These are phyloP conservation scores for Cryptocephalus primarius DNA, from an alignment of 2,888 invertebrate species.

Conservation along the genomic window DNA sequence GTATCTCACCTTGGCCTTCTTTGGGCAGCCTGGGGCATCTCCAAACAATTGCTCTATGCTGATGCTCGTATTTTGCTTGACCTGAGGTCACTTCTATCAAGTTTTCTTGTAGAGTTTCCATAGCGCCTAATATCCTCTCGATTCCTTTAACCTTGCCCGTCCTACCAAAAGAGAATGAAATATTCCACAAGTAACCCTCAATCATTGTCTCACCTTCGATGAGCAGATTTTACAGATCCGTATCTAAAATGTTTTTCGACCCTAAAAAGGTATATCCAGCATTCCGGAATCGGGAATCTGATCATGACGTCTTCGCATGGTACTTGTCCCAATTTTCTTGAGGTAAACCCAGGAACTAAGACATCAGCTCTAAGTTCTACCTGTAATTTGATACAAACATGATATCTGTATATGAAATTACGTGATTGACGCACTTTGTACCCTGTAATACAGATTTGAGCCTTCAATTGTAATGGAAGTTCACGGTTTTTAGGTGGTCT, in stretches of 20 bases:
- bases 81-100: constrained; percentile 94
- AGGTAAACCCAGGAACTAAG: constrained; percentile 93
- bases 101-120: constrained; percentile 82
- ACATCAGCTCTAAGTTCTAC: constrained; percentile 93
- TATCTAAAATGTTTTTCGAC: constrained; percentile 97
- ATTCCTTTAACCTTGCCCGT: constrained; percentile 90
- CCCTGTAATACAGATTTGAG: constrained; percentile 78
- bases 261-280: constrained; percentile 98
- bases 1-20: constrained; percentile 84
- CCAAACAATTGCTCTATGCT: constrained; percentile 96
- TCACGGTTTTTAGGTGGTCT: constrained; percentile 93
- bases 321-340: constrained; percentile 88
- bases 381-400: constrained; percentile 33
- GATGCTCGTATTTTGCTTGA: constrained; percentile 97
- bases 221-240: constrained; percentile 92
- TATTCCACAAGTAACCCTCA: not conserved
- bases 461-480: constrained; percentile 89
- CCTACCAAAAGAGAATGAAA: constrained; percentile 29
- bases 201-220: constrained; percentile 42
- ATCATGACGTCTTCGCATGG: constrained; percentile 97
- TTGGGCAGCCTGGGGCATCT: constrained; percentile 94
- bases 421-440: constrained; percentile 49
- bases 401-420: not conserved
- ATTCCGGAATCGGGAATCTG: constrained; percentile 94
- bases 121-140: constrained; percentile 81